Conservation (phyloP, 2,113 vertebrate genomes). For the Bufo bufo region DNA sequence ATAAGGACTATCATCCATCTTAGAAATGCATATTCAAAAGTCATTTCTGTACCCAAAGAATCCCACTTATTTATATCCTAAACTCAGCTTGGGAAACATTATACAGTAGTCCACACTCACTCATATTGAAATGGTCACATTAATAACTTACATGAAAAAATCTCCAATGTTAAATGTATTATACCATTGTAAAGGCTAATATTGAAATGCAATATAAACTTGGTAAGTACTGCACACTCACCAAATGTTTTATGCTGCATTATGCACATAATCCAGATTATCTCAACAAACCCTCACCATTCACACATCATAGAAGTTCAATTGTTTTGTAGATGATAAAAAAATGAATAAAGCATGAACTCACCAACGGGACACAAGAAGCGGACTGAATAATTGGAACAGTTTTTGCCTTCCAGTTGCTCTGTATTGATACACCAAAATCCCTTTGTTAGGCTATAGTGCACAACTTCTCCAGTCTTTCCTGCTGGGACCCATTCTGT, state of each 20-base stretch:
- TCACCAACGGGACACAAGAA: slow-evolving; percentile 86
- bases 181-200: not conserved
- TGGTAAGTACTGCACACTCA: not conserved
- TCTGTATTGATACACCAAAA: slow-evolving; percentile 91
- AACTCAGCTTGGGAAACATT: too few relatives aligned
- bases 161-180: too few relatives aligned
- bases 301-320: not conserved
- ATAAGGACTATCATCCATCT: too few relatives aligned
- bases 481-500: slow-evolving; percentile 80
- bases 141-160: too few relatives aligned
- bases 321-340: not conserved
- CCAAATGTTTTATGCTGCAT: slow-evolving; percentile 7
- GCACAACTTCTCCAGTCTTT: slow-evolving; percentile 80
- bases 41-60: too few relatives aligned
- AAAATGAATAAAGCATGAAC: not conserved
- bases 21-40: too few relatives aligned
- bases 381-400: slow-evolving; percentile 78
- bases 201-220: not conserved
- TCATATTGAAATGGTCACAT: too few relatives aligned
- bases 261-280: slow-evolving; percentile 10
- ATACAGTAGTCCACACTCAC: too few relatives aligned
- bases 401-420: slow-evolving; percentile 77
- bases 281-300: not conserved
- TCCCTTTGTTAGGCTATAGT: slow-evolving; percentile 76
- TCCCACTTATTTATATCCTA: too few relatives aligned